Percentiles rank a stretch among this genome's conserved stretches.
Evolutionary conservation across 1,140 invertebrate genomes (phyloP).

Genomic region (Zaprionus gabonicus): DNA sequence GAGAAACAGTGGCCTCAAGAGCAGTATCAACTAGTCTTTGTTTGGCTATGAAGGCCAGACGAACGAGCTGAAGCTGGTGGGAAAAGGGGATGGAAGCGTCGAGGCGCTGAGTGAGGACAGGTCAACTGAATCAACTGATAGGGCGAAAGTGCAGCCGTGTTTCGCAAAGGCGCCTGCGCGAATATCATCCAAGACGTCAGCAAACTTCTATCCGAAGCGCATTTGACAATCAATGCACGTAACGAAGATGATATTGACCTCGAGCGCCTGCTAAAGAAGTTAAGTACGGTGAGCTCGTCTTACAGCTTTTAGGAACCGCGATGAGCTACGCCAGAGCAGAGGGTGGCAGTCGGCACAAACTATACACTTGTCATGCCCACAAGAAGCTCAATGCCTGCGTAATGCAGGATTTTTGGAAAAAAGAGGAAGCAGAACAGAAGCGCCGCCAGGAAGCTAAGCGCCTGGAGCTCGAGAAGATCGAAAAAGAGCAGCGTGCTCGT

Average conservation of each 20-base stretch:
- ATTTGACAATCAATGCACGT: slow-evolving; percentile 95
- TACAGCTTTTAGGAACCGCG: slow-evolving; percentile 93
- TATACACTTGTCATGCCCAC: slow-evolving; percentile 88
- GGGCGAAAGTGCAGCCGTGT: slow-evolving; percentile 95
- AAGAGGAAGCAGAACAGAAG: slow-evolving; percentile 94
- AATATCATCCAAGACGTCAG: slow-evolving; percentile 94
- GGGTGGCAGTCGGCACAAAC: slow-evolving; percentile 88
- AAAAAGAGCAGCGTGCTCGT: slow-evolving; percentile 86
- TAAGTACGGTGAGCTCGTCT: slow-evolving; percentile 92
- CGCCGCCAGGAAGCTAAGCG: slow-evolving; percentile 87
- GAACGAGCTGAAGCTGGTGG: slow-evolving; percentile 92
- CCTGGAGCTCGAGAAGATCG: slow-evolving; percentile 87
- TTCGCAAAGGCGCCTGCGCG: slow-evolving; percentile 95
- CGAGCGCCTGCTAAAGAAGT: slow-evolving; percentile 91
- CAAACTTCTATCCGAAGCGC: slow-evolving; percentile 92
- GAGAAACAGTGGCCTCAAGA: slow-evolving; percentile 91
- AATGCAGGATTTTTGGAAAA: slow-evolving; percentile 95
- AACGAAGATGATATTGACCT: slow-evolving; percentile 96
- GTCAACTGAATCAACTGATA: slow-evolving; percentile 92
- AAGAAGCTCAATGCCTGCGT: slow-evolving; percentile 94
- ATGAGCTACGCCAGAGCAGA: slow-evolving; percentile 84
- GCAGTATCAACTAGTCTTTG: slow-evolving; percentile 92
- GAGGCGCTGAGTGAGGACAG: slow-evolving; percentile 93
- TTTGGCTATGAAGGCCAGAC: slow-evolving; percentile 96
- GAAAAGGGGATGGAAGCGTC: slow-evolving; percentile 92